A percentile compares a stretch with the other conserved stretches of the same genome.
Evolutionary conservation across 1,140 invertebrate genomes (phyloP).

Genomic region (Bombus confusus): DNA sequence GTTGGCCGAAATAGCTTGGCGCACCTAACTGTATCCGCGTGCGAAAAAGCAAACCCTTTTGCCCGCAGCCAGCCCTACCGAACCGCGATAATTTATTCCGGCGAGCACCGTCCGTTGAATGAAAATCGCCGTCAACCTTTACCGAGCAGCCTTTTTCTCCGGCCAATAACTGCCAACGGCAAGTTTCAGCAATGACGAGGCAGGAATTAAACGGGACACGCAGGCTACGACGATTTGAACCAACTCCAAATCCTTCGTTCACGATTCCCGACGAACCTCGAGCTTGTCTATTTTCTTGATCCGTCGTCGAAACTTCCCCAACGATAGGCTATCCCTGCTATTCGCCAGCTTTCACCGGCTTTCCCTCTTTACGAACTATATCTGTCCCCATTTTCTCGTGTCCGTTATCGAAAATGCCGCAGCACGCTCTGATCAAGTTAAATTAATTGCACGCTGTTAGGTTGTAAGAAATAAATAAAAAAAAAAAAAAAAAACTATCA

Average conservation of each 20-base stretch:
- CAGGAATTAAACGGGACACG: slow-evolving; percentile 26
- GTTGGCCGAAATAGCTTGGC: slow-evolving; percentile 74
- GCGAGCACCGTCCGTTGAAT: slow-evolving; percentile 71
- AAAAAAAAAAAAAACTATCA: no score
- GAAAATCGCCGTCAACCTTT: slow-evolving; percentile 62
- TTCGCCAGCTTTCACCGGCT: neutral
- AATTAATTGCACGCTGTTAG: neutral
- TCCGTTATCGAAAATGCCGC: neutral
- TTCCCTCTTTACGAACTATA: neutral
- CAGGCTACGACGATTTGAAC: slow-evolving; percentile 30
- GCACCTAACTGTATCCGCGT: slow-evolving; percentile 66
- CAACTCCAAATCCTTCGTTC: slow-evolving; percentile 19
- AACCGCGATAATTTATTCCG: slow-evolving; percentile 72
- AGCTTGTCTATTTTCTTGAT: slow-evolving; percentile 15
- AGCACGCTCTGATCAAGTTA: neutral
- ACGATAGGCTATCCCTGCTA: neutral
- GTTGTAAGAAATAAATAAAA: neutral
- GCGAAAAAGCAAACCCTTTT: slow-evolving; percentile 44
- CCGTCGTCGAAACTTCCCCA: neutral
- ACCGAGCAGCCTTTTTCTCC: no score
- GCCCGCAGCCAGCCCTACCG: slow-evolving; percentile 34
- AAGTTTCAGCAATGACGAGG: slow-evolving; percentile 34
- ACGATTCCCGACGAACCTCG: neutral
- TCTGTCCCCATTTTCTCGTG: neutral
- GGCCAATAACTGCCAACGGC: slow-evolving; percentile 29